Evolutionary conservation across 2,888 invertebrate species (phyloP).

Genomic region (Chymomyza fuscimana): DNA sequence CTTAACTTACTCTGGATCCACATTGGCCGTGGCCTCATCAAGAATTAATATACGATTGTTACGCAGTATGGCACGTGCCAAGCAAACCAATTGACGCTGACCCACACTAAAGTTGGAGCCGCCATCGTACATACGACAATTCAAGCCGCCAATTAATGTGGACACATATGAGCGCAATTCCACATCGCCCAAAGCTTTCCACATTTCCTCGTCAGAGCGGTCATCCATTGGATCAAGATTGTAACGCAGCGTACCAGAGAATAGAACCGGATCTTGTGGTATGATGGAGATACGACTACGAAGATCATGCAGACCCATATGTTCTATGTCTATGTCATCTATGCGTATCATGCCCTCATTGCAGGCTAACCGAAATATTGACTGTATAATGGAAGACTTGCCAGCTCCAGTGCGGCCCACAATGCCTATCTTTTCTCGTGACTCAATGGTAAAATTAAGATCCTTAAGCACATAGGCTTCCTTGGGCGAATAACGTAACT

Average conservation of each 20-base stretch:
- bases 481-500: conserved; percentile 85
- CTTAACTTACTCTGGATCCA: conserved; percentile 87
- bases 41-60: conserved; percentile 90
- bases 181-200: conserved; percentile 89
- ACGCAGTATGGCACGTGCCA: conserved; percentile 90
- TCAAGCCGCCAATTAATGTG: conserved; percentile 83
- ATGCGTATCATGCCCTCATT: conserved; percentile 88
- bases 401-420: conserved; percentile 95
- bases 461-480: conserved; percentile 87
- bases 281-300: conserved; percentile 93
- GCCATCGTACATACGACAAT: conserved; percentile 86
- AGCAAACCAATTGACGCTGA: conserved; percentile 91
- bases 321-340: conserved; percentile 86
- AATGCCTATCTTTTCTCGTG: conserved; percentile 86
- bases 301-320: conserved; percentile 88
- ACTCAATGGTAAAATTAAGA: conserved; percentile 83
- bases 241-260: conserved; percentile 90
- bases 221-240: conserved; percentile 92
- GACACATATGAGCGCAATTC: conserved; percentile 87
- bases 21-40: conserved; percentile 95
- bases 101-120: conserved; percentile 93
- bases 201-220: conserved; percentile 86
- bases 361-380: conserved; percentile 90
- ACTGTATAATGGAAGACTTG: conserved; percentile 90
- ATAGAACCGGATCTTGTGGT: conserved; percentile 94